Conservation (phyloP, 2,888 invertebrate genomes). For the Rotaria magnacalcarata region DNA sequence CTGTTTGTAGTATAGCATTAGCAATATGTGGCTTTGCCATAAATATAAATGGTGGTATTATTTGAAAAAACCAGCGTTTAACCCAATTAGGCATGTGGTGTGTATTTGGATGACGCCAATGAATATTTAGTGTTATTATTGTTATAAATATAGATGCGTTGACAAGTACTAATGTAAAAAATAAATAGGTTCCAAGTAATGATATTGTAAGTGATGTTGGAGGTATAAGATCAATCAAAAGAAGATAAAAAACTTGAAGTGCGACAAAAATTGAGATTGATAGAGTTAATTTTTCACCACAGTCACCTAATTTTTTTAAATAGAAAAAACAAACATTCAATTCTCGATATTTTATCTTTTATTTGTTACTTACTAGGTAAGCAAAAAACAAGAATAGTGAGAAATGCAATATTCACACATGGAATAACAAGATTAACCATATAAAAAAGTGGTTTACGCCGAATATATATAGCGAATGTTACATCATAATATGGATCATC, state of each 20-base stretch:
- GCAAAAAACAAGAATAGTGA: slow-evolving; percentile 47
- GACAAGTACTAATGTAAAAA: slow-evolving; percentile 96
- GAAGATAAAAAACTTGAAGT: slow-evolving; percentile 94
- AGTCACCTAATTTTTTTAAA: not conserved
- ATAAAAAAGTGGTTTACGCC: slow-evolving; percentile 47
- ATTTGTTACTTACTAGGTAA: slow-evolving; percentile 39
- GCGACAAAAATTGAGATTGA: slow-evolving; percentile 97
- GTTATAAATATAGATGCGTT: slow-evolving; percentile 92
- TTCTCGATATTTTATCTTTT: not conserved
- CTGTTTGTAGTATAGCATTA: not conserved
- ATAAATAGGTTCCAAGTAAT: slow-evolving; percentile 72
- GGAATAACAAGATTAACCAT: slow-evolving; percentile 47
- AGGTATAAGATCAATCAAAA: slow-evolving; percentile 90
- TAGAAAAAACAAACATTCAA: not conserved
- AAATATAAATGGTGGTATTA: slow-evolving; percentile 80
- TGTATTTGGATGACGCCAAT: slow-evolving; percentile 93
- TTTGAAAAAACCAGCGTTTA: slow-evolving; percentile 84
- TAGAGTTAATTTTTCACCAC: slow-evolving; percentile 63
- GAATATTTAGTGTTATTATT: slow-evolving; percentile 89
- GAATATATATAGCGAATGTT: slow-evolving; percentile 43
- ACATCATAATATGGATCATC: slow-evolving; percentile 60
- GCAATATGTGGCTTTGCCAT: slow-evolving; percentile 61
- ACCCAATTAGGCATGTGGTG: slow-evolving; percentile 97
- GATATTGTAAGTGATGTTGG: slow-evolving; percentile 80
- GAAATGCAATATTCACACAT: slow-evolving; percentile 47